A percentile compares a stretch with the other conserved stretches of the same genome.
Conservation (phyloP, 2,797 vertebrate species). For the Bryconaethiops microstoma region DNA sequence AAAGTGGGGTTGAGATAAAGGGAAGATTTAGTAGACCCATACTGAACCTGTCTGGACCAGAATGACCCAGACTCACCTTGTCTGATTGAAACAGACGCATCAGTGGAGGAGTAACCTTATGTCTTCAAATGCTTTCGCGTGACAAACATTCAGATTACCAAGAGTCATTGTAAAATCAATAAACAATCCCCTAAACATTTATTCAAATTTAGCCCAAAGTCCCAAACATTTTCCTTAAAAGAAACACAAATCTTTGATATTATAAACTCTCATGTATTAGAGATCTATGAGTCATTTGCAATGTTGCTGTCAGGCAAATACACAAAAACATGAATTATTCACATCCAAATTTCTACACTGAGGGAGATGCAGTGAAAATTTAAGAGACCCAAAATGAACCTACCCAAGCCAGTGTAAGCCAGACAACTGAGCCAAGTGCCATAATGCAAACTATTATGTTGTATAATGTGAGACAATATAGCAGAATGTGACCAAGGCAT, state of each 20-base stretch:
- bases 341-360: slow-evolving; percentile 21
- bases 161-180: not conserved
- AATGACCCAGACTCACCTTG: slow-evolving; percentile 37
- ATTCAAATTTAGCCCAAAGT: slow-evolving; percentile 4
- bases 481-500: not conserved
- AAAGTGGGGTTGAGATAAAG: slow-evolving; percentile 25
- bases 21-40: slow-evolving; percentile 31
- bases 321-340: slow-evolving; percentile 44
- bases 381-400: slow-evolving; percentile 15
- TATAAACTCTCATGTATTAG: slow-evolving; percentile 35
- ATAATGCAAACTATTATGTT: not conserved
- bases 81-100: slow-evolving; percentile 16
- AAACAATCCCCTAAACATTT: not conserved
- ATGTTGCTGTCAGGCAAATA: slow-evolving; percentile 27
- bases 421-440: not conserved
- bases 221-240: not conserved
- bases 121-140: not conserved
- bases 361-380: slow-evolving; percentile 6
- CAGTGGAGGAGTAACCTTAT: not conserved
- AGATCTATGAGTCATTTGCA: slow-evolving; percentile 39
- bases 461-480: not conserved
- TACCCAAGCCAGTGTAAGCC: slow-evolving; percentile 17
- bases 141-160: not conserved
- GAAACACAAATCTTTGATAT: slow-evolving; percentile 26
- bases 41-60: slow-evolving; percentile 35